These are phyloP conservation scores for Chrysoperla carnea DNA, from an alignment of 1,140 invertebrate genomes.

Conservation along the genomic window DNA sequence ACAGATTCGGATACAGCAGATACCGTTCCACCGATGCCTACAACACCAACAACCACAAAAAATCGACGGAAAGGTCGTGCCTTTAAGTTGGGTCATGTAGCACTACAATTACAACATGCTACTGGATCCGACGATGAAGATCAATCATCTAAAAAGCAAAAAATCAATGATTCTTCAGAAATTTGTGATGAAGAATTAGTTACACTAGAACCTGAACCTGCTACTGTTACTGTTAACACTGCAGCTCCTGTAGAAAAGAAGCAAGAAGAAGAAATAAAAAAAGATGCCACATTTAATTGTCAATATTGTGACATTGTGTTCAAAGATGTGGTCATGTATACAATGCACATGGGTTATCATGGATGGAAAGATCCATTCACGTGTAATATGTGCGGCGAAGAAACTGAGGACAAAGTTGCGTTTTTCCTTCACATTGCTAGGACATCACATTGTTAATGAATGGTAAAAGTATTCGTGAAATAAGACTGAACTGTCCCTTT, in stretches of 20 bases:
- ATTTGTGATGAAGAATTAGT: slow-evolving; percentile 4
- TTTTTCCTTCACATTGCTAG: slow-evolving; percentile 87
- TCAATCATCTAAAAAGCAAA: slow-evolving; percentile 10
- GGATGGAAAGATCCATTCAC: slow-evolving; percentile 77
- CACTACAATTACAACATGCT: slow-evolving; percentile 1
- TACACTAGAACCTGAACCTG: background rate
- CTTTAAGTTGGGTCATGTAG: slow-evolving; percentile 43
- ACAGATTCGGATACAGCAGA: slow-evolving; percentile 6
- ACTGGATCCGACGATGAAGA: slow-evolving; percentile 26
- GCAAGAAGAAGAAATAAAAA: slow-evolving; percentile 5
- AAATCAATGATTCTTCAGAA: background rate
- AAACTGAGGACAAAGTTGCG: slow-evolving; percentile 60
- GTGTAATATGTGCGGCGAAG: slow-evolving; percentile 85
- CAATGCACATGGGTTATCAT: slow-evolving; percentile 93
- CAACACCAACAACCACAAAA: slow-evolving; percentile 29
- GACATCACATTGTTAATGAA: slow-evolving; percentile 48
- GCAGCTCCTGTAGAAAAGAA: slow-evolving; percentile 4
- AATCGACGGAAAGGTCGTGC: slow-evolving; percentile 63
- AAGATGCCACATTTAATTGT: slow-evolving; percentile 41
- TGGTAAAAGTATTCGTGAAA: too few species aligned
- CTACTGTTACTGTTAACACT: slow-evolving; percentile 4
- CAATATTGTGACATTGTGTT: slow-evolving; percentile 80
- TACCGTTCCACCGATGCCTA: slow-evolving; percentile 6
- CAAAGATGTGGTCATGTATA: slow-evolving; percentile 79
- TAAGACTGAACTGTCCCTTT: too few species aligned